A percentile compares a stretch with the other conserved stretches of the same genome.
Evolutionary conservation across 2,113 vertebrate genomes (phyloP).

Genomic region (Talpa occidentalis): DNA sequence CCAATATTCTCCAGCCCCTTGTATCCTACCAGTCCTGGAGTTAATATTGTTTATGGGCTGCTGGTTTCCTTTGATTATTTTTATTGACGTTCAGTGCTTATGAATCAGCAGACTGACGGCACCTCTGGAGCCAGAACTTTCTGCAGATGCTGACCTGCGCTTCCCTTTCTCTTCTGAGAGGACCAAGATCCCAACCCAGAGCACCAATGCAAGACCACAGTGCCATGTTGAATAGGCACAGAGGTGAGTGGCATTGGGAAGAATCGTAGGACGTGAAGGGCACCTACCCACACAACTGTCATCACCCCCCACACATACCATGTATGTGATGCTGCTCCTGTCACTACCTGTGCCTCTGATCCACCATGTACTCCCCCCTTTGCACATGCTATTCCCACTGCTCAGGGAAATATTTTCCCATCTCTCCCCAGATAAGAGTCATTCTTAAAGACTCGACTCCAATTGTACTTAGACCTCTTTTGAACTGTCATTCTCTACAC

Average conservation of each 20-base stretch:
- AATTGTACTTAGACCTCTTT: background rate
- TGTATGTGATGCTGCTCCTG: rapidly evolving
- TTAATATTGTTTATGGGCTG: slow-evolving; percentile 79
- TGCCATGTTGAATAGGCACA: background rate
- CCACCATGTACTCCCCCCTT: rapidly evolving
- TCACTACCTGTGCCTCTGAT: too few species aligned
- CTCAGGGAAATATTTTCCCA: background rate
- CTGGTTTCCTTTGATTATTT: slow-evolving; percentile 82
- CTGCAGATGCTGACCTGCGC: slow-evolving; percentile 32
- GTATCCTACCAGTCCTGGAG: slow-evolving; percentile 72
- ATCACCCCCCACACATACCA: rapidly evolving
- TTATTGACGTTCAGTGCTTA: slow-evolving; percentile 75
- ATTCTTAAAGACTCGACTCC: background rate
- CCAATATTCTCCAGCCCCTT: slow-evolving; percentile 66
- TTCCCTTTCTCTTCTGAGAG: background rate
- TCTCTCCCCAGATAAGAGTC: background rate
- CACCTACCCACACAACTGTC: background rate
- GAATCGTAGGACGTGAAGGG: background rate
- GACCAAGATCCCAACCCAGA: background rate
- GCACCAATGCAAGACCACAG: background rate
- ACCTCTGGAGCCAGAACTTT: slow-evolving; percentile 38
- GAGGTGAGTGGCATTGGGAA: background rate
- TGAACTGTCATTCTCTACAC: background rate
- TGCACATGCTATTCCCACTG: too few species aligned
- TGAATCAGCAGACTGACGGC: slow-evolving; percentile 67